These are phyloP conservation scores for Hydroisotoma schaefferi DNA, from an alignment of 2,888 invertebrate species.

Conservation along the genomic window DNA sequence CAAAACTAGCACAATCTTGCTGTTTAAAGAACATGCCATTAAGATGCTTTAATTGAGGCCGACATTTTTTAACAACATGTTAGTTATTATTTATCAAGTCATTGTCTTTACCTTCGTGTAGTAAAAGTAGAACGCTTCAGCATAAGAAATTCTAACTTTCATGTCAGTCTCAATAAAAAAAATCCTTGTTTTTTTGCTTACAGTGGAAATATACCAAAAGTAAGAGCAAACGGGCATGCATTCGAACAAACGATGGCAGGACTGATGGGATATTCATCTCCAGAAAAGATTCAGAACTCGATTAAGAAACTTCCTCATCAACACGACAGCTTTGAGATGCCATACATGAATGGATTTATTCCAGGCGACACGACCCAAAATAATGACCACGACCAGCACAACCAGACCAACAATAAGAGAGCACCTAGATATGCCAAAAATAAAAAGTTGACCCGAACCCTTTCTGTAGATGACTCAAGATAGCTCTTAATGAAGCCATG, in stretches of 20 bases:
- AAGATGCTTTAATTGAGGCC: no score
- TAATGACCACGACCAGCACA: no score
- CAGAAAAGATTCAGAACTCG: neutral
- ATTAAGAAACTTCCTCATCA: conserved; percentile 4
- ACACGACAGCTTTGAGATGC: conserved; percentile 2
- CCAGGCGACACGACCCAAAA: no score
- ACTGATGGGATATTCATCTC: neutral
- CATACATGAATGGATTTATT: neutral
- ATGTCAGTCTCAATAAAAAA: no score
- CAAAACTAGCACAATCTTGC: no score
- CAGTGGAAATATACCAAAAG: neutral
- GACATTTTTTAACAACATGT: no score
- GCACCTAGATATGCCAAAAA: neutral
- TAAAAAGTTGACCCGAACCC: neutral
- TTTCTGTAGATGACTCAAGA: neutral
- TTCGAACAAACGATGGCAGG: neutral
- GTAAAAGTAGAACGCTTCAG: neutral
- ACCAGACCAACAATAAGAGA: neutral
- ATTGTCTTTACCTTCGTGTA: neutral
- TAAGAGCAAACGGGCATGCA: neutral
- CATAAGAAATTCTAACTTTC: no score
- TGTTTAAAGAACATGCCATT: no score
- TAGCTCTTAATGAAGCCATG: neutral
- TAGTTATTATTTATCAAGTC: neutral
- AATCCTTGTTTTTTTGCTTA: neutral